These are phyloP conservation scores for Holothuria scabra DNA, from an alignment of 53 echinoderm and acorn worm genomes.

Conservation along the genomic window DNA sequence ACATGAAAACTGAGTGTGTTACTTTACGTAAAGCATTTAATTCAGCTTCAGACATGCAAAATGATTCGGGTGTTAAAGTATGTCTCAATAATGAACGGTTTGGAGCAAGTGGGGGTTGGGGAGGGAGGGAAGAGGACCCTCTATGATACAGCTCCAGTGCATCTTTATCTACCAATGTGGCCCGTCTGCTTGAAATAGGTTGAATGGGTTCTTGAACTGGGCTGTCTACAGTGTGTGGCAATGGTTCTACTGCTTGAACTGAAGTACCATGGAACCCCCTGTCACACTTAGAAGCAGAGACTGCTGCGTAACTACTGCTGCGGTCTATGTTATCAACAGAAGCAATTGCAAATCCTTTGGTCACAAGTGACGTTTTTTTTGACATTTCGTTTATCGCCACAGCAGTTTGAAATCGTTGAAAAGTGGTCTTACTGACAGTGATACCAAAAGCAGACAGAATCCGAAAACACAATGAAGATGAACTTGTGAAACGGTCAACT, in stretches of 20 bases:
- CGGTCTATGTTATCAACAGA: too few relatives aligned
- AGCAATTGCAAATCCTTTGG: too few relatives aligned
- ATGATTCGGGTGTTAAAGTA: neutral
- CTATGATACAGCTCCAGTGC: too few relatives aligned
- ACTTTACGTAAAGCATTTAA: neutral
- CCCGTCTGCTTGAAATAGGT: too few relatives aligned
- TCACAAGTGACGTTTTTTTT: too few relatives aligned
- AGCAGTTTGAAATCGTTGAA: neutral
- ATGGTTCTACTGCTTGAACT: neutral
- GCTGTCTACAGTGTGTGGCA: neutral
- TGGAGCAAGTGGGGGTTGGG: neutral
- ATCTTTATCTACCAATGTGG: too few relatives aligned
- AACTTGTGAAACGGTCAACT: neutral
- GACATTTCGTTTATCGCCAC: too few relatives aligned
- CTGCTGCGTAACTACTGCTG: neutral
- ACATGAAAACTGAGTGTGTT: neutral
- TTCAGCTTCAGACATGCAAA: constrained; percentile 5
- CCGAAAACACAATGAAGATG: neutral
- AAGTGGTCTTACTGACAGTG: neutral
- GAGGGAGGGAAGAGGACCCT: too few relatives aligned
- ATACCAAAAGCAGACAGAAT: neutral
- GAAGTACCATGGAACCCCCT: constrained; percentile 3
- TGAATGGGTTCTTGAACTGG: too few relatives aligned
- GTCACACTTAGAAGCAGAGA: neutral
- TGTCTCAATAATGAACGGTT: neutral